phyloP scores from a whole-genome alignment of 2,113 vertebrate genomes.

The Pelobates fuscus region DNA sequence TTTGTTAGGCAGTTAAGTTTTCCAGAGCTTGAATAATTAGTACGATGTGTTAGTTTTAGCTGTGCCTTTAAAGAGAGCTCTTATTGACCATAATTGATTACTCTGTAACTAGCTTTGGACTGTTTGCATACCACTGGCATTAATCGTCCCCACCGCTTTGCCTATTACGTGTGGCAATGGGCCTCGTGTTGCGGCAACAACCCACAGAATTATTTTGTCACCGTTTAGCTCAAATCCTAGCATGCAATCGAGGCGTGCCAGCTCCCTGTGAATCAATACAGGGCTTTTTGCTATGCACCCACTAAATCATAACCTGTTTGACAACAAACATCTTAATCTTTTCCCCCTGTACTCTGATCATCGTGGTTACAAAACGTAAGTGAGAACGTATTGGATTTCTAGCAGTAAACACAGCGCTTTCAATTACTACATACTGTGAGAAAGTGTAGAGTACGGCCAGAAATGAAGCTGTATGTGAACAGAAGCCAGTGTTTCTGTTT shows the following conservation, averaged over 20 bases:
- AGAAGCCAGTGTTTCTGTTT: neutral
- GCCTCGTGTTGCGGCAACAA: neutral
- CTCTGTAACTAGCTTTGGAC: neutral
- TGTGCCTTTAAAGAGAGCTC: neutral
- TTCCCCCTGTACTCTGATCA: conserved; percentile 1
- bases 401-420: conserved; percentile 20
- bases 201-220: neutral
- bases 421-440: conserved; percentile 39
- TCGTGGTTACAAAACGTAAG: conserved; percentile 31
- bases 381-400: conserved; percentile 35
- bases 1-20: neutral
- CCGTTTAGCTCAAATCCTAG: neutral
- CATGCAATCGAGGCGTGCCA: conserved; percentile 14
- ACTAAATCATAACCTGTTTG: conserved; percentile 38
- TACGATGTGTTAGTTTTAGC: neutral
- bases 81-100: neutral
- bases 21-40: neutral
- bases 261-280: conserved; percentile 22
- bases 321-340: conserved; percentile 39
- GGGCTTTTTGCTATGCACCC: conserved; percentile 2
- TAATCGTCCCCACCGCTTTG: neutral
- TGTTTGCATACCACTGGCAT: neutral
- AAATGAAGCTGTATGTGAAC: conserved; percentile 19
- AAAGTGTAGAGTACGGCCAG: conserved; percentile 27
- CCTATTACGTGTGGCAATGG: neutral